A percentile compares a stretch with the other conserved stretches of the same genome.
These are phyloP conservation scores for Lipophrys pholis DNA, from an alignment of 2,113 vertebrate species.

Conservation along the genomic window DNA sequence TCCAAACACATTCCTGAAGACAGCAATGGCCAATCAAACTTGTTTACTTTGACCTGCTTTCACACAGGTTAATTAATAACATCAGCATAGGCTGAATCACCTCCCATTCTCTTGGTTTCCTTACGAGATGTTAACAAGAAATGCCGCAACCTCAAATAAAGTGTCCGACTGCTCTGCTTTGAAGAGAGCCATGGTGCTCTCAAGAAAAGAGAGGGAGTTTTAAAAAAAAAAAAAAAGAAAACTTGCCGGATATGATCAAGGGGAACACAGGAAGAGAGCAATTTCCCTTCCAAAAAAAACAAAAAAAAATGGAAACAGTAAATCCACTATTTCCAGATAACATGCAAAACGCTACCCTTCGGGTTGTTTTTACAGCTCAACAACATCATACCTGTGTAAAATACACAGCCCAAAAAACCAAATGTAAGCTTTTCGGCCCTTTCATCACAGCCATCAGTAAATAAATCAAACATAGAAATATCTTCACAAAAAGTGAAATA, in stretches of 20 bases:
- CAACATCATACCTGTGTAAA: background rate
- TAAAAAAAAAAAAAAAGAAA: conserved; percentile 10
- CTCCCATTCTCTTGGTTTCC: conserved; percentile 10
- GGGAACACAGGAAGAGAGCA: conserved; percentile 39
- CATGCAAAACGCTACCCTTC: background rate
- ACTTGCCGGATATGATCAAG: conserved; percentile 45
- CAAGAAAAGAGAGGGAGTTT: conserved; percentile 6
- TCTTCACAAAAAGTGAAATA: background rate
- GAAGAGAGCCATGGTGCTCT: background rate
- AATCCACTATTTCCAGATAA: background rate
- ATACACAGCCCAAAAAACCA: background rate
- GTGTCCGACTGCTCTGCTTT: conserved; percentile 6
- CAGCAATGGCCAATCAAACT: conserved; percentile 1
- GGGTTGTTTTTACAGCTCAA: background rate
- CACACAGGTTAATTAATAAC: conserved; percentile 48
- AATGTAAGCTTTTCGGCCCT: background rate
- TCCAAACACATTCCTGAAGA: conserved; percentile 4
- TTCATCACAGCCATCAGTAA: background rate
- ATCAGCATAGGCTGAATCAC: conserved; percentile 5
- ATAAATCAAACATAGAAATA: background rate
- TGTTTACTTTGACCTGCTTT: conserved; percentile 1
- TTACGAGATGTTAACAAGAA: conserved; percentile 27
- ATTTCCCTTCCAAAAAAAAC: conserved; percentile 32
- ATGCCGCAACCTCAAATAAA: conserved; percentile 27
- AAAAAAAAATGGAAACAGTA: conserved; percentile 8